Evolutionary conservation across 2,888 invertebrate species (phyloP).

Genomic region (Cremastobaeus sp.): DNA sequence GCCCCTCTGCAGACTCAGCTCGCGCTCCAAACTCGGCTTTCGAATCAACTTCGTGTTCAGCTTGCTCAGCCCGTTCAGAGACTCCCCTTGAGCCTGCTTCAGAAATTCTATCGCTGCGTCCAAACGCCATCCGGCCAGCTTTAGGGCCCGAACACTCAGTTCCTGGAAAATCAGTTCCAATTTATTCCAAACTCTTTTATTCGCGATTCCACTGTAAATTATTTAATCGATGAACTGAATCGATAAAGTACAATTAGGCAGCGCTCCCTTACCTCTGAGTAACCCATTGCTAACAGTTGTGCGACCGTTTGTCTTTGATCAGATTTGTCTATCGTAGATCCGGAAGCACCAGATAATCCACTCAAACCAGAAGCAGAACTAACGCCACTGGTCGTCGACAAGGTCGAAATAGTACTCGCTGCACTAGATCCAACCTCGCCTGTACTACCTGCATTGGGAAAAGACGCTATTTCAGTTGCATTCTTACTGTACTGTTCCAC

Average conservation of each 20-base stretch:
- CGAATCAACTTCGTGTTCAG: slow-evolving; percentile 86
- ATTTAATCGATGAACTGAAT: too few relatives aligned
- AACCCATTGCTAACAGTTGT: slow-evolving; percentile 85
- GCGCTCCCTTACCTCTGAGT: slow-evolving; percentile 83
- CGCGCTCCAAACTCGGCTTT: slow-evolving; percentile 93
- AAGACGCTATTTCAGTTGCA: too few relatives aligned
- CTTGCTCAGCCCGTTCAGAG: slow-evolving; percentile 81
- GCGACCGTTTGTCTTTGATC: slow-evolving; percentile 83
- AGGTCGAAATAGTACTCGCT: slow-evolving; percentile 85
- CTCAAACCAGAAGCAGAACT: slow-evolving; percentile 82
- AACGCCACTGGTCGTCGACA: slow-evolving; percentile 82
- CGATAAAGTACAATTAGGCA: too few relatives aligned
- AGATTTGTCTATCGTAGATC: slow-evolving; percentile 82
- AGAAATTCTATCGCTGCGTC: slow-evolving; percentile 85
- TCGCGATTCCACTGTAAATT: too few relatives aligned
- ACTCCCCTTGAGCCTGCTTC: slow-evolving; percentile 82
- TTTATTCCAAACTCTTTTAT: too few relatives aligned
- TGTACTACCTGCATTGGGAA: slow-evolving; percentile 79
- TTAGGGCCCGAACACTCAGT: slow-evolving; percentile 84
- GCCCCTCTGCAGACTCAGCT: slow-evolving; percentile 86
- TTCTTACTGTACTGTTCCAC: too few relatives aligned
- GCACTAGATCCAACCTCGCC: slow-evolving; percentile 86
- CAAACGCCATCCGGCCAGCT: slow-evolving; percentile 84
- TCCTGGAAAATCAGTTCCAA: slow-evolving; percentile 83
- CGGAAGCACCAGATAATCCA: slow-evolving; percentile 82